phyloP scores from a whole-genome alignment of 2,888 invertebrate genomes.

The Octodonta nipae region DNA sequence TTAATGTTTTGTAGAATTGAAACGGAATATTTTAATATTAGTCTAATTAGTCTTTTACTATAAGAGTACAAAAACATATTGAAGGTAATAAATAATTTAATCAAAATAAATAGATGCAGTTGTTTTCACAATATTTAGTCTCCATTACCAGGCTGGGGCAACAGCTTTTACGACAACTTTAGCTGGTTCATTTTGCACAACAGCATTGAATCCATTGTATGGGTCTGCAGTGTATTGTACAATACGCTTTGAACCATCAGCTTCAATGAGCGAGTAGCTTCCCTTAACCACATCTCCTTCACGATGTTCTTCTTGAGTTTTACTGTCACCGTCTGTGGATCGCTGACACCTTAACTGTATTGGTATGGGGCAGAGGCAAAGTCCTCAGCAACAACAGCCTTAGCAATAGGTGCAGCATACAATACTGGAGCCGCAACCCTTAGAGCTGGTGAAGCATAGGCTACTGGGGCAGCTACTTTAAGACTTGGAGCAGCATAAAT shows the following conservation, averaged over 20 bases:
- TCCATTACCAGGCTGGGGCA: too few relatives aligned
- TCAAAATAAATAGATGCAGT: too few relatives aligned
- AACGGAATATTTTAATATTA: too few relatives aligned
- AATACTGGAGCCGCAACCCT: slow-evolving; percentile 18
- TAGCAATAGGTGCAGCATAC: slow-evolving; percentile 25
- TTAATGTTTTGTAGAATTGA: too few relatives aligned
- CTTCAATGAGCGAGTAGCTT: slow-evolving; percentile 37
- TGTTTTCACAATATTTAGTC: too few relatives aligned
- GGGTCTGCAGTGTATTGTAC: slow-evolving; percentile 41
- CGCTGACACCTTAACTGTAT: slow-evolving; percentile 13
- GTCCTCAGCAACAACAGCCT: slow-evolving; percentile 11
- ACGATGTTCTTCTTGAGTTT: slow-evolving; percentile 39
- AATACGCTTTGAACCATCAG: slow-evolving; percentile 38
- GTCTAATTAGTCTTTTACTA: too few relatives aligned
- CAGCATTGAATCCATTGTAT: slow-evolving; percentile 40
- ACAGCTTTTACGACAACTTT: slow-evolving; percentile 18
- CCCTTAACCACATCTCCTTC: slow-evolving; percentile 40
- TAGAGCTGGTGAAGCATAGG: background rate
- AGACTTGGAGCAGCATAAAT: slow-evolving; percentile 15
- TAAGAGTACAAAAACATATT: too few relatives aligned
- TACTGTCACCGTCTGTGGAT: slow-evolving; percentile 35
- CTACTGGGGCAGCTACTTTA: slow-evolving; percentile 15
- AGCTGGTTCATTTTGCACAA: slow-evolving; percentile 37
- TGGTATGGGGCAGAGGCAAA: slow-evolving; percentile 13
- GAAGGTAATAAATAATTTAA: too few relatives aligned